Conservation (phyloP, 2,888 invertebrate genomes). For the Opisthograptis luteolata region DNA sequence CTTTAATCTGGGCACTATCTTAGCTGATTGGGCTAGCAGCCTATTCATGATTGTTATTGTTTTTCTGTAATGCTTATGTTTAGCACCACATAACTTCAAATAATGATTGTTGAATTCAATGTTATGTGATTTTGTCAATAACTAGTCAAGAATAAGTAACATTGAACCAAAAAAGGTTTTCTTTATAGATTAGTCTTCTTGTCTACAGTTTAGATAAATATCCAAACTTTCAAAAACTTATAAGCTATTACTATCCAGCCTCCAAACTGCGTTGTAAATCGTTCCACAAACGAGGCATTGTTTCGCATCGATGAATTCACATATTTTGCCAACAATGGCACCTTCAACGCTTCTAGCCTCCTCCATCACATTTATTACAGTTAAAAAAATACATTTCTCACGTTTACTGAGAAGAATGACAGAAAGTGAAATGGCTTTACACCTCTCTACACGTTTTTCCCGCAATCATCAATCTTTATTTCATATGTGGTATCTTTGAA, state of each 20-base stretch:
- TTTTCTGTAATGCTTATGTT: no score
- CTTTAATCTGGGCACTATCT: no score
- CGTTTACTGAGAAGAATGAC: conserved; percentile 31
- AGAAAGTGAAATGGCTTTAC: conserved; percentile 31
- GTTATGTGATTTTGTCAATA: no score
- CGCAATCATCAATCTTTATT: conserved; percentile 4
- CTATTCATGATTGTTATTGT: no score
- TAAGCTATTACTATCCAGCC: conserved; percentile 7
- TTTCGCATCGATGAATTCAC: conserved; percentile 31
- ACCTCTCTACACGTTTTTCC: conserved; percentile 24
- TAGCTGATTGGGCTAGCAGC: no score
- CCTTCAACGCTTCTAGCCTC: conserved; percentile 13
- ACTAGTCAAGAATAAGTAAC: no score
- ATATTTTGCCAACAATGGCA: conserved; percentile 29
- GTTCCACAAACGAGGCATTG: conserved; percentile 28
- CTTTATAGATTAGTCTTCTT: no score
- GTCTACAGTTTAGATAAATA: conserved; percentile 14
- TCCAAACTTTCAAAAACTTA: conserved; percentile 17
- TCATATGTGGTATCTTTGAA: conserved; percentile 2
- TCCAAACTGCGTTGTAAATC: conserved; percentile 13
- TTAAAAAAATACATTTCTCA: conserved; percentile 25
- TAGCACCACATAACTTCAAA: no score
- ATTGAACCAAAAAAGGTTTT: background rate
- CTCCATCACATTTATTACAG: conserved; percentile 7
- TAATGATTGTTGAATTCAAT: no score